Evolutionary conservation across 2,113 vertebrate species (phyloP).

Genomic region (Chaenogobius annularis): DNA sequence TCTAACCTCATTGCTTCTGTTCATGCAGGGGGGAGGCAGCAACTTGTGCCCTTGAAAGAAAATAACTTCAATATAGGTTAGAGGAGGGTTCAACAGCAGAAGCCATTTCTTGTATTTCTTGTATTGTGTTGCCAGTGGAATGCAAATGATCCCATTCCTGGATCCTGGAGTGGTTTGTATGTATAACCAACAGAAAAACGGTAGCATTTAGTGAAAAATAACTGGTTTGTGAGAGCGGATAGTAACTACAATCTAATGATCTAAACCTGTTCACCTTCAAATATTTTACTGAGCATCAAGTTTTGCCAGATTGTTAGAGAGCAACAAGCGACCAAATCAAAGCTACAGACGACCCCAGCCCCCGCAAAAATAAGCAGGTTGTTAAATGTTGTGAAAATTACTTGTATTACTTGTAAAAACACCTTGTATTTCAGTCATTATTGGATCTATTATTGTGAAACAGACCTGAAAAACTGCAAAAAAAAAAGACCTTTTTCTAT

Average conservation of each 20-base stretch:
- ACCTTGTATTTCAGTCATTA: no score
- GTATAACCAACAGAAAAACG: background rate
- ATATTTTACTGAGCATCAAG: background rate
- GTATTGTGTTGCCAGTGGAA: background rate
- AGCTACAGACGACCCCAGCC: no score
- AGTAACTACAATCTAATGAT: background rate
- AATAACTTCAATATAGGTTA: background rate
- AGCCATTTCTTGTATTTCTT: background rate
- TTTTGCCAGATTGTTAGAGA: no score
- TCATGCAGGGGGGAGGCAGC: background rate
- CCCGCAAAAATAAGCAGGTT: no score
- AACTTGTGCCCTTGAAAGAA: background rate
- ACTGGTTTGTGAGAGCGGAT: background rate
- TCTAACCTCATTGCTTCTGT: background rate
- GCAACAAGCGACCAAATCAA: no score
- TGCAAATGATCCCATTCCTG: no score
- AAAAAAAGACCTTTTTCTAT: no score
- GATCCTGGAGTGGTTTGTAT: no score
- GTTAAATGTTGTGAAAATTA: no score
- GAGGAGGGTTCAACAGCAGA: slow-evolving; percentile 1
- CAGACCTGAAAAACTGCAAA: no score
- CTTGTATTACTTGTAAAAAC: no score
- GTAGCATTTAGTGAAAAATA: background rate
- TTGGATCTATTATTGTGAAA: no score
- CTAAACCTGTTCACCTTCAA: background rate